A percentile compares a stretch with the other conserved stretches of the same genome.
These are phyloP conservation scores for Ellobium chinense DNA, from an alignment of 2,888 invertebrate genomes.

Conservation along the genomic window DNA sequence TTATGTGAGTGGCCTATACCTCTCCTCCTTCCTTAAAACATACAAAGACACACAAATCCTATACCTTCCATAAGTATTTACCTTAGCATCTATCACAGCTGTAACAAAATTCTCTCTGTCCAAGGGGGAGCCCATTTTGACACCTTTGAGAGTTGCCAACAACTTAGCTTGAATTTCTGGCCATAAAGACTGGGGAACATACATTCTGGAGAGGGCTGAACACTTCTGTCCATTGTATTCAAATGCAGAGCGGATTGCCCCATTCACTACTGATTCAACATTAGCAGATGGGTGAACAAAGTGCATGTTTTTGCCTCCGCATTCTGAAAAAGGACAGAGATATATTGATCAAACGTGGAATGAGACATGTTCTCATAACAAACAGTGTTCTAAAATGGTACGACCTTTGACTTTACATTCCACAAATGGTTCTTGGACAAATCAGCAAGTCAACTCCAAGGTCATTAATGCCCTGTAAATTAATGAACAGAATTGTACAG, in stretches of 20 bases:
- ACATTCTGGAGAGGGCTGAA: conserved; percentile 98
- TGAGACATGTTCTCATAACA: too few species aligned
- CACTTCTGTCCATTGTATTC: conserved; percentile 98
- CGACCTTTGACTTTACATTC: too few species aligned
- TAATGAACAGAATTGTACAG: too few species aligned
- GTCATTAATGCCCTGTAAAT: too few species aligned
- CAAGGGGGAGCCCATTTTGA: conserved; percentile 90
- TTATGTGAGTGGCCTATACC: too few species aligned
- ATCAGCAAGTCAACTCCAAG: too few species aligned
- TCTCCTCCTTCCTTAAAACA: too few species aligned
- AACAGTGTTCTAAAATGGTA: too few species aligned
- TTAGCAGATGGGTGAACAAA: conserved; percentile 96
- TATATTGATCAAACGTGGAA: too few species aligned
- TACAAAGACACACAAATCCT: too few species aligned
- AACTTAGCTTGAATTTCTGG: conserved; percentile 85
- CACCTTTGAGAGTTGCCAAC: conserved; percentile 84
- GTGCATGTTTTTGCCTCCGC: conserved; percentile 99
- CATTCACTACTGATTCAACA: conserved; percentile 87
- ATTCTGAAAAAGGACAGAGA: conserved; percentile 87
- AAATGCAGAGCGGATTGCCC: conserved; percentile 94
- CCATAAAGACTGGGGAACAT: conserved; percentile 95
- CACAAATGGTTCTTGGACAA: too few species aligned
- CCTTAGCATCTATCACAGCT: conserved; percentile 98
- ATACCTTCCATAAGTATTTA: too few species aligned
- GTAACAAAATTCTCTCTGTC: conserved; percentile 89